phyloP scores from a whole-genome alignment of 2,113 vertebrate genomes.

The Glaucomys volans region DNA sequence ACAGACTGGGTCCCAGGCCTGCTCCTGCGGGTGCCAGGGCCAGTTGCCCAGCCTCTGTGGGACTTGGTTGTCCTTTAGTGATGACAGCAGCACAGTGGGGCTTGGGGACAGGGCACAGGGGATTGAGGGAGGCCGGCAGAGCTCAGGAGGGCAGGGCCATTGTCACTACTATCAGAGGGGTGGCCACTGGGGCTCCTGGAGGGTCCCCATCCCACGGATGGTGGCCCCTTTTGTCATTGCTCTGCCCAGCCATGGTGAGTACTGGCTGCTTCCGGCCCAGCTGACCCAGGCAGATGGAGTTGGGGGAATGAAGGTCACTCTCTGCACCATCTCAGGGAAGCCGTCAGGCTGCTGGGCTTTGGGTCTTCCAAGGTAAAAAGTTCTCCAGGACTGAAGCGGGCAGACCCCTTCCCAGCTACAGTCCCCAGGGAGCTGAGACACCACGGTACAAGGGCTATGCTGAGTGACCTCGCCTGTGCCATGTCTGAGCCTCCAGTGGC shows the following conservation, averaged over 20 bases:
- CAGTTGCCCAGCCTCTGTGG: too few relatives aligned
- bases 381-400: not conserved
- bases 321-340: not conserved
- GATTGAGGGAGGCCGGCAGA: accelerated
- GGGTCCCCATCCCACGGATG: not conserved
- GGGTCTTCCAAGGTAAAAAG: not conserved
- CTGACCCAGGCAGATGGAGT: not conserved
- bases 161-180: not conserved
- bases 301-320: not conserved
- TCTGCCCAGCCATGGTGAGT: not conserved
- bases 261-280: not conserved
- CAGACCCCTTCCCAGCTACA: too few relatives aligned
- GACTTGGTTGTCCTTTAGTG: too few relatives aligned
- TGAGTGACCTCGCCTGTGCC: not conserved
- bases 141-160: not conserved
- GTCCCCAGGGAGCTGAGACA: not conserved
- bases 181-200: not conserved
- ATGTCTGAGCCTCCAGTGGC: accelerated
- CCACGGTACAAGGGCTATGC: not conserved
- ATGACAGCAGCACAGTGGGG: too few relatives aligned
- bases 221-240: not conserved
- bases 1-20: too few relatives aligned
- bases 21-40: too few relatives aligned
- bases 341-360: not conserved
- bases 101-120: not conserved